Evolutionary conservation across 2,797 vertebrate species (phyloP).

Genomic region (Lacerta viridis): DNA sequence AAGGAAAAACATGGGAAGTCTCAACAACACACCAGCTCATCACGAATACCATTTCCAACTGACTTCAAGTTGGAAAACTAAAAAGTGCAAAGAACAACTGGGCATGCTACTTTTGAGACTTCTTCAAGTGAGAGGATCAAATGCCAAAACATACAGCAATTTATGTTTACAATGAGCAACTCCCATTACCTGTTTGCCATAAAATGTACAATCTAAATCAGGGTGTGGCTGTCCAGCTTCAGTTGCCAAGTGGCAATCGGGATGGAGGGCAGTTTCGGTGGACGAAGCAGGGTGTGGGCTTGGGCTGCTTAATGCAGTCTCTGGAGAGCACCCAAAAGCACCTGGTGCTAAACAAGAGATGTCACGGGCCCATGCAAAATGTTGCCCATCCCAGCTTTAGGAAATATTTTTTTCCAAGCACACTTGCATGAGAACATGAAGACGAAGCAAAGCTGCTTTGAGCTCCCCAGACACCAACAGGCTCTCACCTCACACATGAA

Average conservation of each 20-base stretch:
- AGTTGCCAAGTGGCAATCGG: neutral
- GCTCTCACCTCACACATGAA: slow-evolving; percentile 91
- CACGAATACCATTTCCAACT: neutral
- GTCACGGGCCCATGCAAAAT: neutral
- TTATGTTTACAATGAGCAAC: neutral
- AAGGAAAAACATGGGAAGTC: rapidly evolving
- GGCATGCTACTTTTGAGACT: neutral
- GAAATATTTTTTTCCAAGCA: too few relatives aligned
- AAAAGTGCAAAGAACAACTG: neutral
- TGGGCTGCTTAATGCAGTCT: neutral
- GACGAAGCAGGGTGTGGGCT: neutral
- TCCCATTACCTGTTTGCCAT: neutral
- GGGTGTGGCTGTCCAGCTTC: neutral
- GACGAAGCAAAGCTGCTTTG: too few relatives aligned
- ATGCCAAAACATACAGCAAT: neutral
- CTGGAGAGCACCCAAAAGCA: neutral
- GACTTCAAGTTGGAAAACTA: neutral
- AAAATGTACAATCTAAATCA: neutral
- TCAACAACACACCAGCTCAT: neutral
- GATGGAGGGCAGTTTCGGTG: neutral
- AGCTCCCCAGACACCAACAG: neutral
- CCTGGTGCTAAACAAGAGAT: neutral
- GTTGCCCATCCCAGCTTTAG: too few relatives aligned
- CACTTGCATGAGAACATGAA: too few relatives aligned
- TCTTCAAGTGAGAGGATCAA: neutral